A percentile compares a stretch with the other conserved stretches of the same genome.
Conservation (phyloP, 2,113 vertebrate genomes). For the Boulengeromyrus knoepffleri region DNA sequence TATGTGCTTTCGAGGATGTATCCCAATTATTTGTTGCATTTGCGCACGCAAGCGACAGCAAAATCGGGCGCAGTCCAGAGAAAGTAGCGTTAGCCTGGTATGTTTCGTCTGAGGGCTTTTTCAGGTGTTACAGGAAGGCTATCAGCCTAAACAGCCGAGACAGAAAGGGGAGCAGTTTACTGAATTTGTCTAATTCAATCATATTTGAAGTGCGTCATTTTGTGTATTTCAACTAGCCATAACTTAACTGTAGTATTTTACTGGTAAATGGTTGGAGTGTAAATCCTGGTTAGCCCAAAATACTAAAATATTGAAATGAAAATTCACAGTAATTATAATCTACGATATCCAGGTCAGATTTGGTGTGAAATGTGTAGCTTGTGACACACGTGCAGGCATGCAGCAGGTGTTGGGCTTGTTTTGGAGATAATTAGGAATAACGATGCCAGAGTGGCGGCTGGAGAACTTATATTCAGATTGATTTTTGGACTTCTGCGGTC, state of each 20-base stretch:
- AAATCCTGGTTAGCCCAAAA: background rate
- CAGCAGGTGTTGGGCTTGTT: background rate
- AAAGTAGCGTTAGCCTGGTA: background rate
- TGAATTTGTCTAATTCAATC: background rate
- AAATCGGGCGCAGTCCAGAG: background rate
- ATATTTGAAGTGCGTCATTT: background rate
- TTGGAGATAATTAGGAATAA: background rate
- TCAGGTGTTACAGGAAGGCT: background rate
- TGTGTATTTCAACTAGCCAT: background rate
- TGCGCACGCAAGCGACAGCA: background rate
- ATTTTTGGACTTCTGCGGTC: background rate
- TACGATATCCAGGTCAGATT: background rate
- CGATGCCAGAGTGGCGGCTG: background rate
- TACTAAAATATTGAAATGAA: background rate
- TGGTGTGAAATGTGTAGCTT: background rate
- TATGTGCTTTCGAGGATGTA: background rate
- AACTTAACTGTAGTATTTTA: background rate
- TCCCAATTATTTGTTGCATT: background rate
- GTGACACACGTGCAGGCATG: background rate
- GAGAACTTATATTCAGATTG: background rate
- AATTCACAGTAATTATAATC: background rate
- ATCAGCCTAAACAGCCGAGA: background rate
- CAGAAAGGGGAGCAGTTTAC: background rate
- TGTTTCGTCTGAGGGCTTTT: background rate
- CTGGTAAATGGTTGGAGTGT: background rate